A percentile compares a stretch with the other conserved stretches of the same genome.
These are phyloP conservation scores for Columbina picui DNA, from an alignment of 2,113 vertebrate genomes.

Conservation along the genomic window DNA sequence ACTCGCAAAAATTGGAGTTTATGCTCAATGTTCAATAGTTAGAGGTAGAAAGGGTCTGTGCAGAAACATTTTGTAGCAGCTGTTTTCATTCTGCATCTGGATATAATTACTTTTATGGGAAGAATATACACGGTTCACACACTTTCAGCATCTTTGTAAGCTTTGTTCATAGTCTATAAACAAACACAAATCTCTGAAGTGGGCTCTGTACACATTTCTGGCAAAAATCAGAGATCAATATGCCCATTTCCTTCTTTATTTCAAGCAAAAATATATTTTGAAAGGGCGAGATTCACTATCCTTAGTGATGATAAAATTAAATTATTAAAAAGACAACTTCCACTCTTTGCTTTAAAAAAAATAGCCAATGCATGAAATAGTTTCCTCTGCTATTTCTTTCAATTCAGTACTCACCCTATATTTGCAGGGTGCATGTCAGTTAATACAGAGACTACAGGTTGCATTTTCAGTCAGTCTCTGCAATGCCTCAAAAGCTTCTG, in stretches of 20 bases:
- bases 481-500: not conserved
- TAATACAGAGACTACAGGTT: not conserved
- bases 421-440: not conserved
- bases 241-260: not conserved
- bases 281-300: not conserved
- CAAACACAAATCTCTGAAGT: not conserved
- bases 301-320: not conserved
- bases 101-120: slow-evolving; percentile 20
- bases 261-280: not conserved
- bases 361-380: not conserved
- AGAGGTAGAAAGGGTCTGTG: not conserved
- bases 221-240: not conserved
- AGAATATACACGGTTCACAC: not conserved
- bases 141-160: not conserved
- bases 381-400: slow-evolving; percentile 37
- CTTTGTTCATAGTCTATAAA: not conserved
- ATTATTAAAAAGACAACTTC: not conserved
- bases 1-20: not conserved
- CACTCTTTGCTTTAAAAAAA: not conserved
- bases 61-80: not conserved
- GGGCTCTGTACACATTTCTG: not conserved
- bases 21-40: not conserved
- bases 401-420: slow-evolving; percentile 22
- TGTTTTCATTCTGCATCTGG: not conserved
- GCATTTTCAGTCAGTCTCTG: not conserved